Base-by-base conservation (phyloP, 2,113 vertebrate species). In the Chloropsis cyanopogon region DNA sequence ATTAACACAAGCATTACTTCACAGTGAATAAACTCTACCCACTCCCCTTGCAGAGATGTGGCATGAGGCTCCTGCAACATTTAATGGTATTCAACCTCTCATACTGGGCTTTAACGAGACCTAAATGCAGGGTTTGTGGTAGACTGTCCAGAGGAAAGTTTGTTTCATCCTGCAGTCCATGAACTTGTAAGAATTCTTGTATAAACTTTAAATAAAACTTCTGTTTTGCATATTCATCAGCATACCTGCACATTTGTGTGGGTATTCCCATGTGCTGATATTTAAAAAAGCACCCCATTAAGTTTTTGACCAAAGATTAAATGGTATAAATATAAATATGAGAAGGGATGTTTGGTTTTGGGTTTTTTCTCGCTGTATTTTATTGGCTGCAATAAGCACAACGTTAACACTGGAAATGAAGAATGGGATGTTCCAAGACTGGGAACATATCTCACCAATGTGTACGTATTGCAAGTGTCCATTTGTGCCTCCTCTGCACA, bases 1-100 rank as follows among this genome's bases (percentile, higher is more conserved):
- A 96, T 96, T 96, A 96, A 90, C 90, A 94, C 21, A 49, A 88
- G n/a, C 92, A 95, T 97, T 96, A 97, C 94, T 88, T 96, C 95
- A 97, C 90, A 96, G 90, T 80, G 20, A 92, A 88, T 2, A 3
- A 93, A 92, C 90, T 95, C 72, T 60, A 60, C 46, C 31, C 14
- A 0, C 17, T 52, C 31, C 31, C 28, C 41, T 75, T 88, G 42
- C 23, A 88, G 70, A 83, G 60, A 61, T 0, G 0, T 60, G 59
- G 31, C 39, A 78, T 28, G 41, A 89, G 65, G 46, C 14, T 92
- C 24, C 63, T 63, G 25, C 52, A 95, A 86, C 28, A 72, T 78
- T 78, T 84, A 83, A 41, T 50, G 29, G 24, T 42, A 70, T 50
- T 92, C 86, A 88, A 63, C 42, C 25, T 83, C 79, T 92, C 68